A percentile compares a stretch with the other conserved stretches of the same genome.
Conservation (phyloP, 2,888 invertebrate species). For the Napeogenes sylphis region DNA sequence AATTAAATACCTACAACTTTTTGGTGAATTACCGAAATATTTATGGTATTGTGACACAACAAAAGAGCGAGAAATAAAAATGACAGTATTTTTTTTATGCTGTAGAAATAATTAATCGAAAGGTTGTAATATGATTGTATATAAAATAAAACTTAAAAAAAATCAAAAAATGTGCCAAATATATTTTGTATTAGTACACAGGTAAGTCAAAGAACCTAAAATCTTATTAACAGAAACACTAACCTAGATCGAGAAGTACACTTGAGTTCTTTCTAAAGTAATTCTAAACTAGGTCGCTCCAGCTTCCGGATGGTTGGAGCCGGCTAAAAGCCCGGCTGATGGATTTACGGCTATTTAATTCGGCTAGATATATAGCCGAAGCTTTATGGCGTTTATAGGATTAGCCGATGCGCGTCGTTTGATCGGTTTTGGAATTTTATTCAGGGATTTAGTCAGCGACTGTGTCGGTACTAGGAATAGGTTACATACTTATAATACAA, state of each 20-base stretch:
- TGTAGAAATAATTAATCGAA: too few relatives aligned
- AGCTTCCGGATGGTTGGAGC: constrained; percentile 59
- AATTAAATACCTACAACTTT: too few relatives aligned
- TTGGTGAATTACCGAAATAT: too few relatives aligned
- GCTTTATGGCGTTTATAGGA: constrained; percentile 47
- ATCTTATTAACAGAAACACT: not conserved
- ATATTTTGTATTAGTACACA: too few relatives aligned
- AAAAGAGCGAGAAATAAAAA: too few relatives aligned
- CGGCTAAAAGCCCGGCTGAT: constrained; percentile 56
- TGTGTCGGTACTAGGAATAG: not conserved
- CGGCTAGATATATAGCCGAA: constrained; percentile 55
- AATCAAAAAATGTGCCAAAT: not conserved
- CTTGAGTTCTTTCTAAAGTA: constrained; percentile 3
- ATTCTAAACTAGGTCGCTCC: constrained; percentile 45
- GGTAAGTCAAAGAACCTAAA: not conserved
- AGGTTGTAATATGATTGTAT: not conserved
- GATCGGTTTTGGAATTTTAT: constrained; percentile 14
- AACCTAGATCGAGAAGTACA: constrained; percentile 1
- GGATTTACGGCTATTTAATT: constrained; percentile 66
- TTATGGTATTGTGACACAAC: too few relatives aligned
- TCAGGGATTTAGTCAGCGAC: not conserved
- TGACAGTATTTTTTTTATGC: too few relatives aligned
- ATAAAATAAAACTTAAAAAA: not conserved
- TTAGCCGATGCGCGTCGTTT: constrained; percentile 17
- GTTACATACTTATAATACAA: not conserved